A percentile compares a stretch with the other conserved stretches of the same genome.
Evolutionary conservation across 2,888 invertebrate genomes (phyloP).

Genomic region (Bembecia ichneumoniformis): DNA sequence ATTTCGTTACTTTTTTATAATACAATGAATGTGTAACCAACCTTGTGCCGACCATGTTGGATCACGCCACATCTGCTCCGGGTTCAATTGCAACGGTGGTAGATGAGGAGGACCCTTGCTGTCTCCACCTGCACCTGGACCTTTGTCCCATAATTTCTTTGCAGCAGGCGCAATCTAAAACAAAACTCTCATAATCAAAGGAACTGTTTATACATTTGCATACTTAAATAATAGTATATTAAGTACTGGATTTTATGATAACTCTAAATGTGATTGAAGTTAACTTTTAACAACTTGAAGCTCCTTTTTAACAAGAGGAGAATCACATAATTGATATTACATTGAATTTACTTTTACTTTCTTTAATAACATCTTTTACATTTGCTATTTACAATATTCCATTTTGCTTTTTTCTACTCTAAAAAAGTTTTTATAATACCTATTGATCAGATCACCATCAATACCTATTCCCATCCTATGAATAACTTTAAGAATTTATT

Average conservation of each 20-base stretch:
- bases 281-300: too few species aligned
- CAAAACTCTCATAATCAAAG: constrained; percentile 6
- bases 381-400: too few species aligned
- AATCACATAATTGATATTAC: too few species aligned
- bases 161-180: constrained; percentile 92
- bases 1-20: too few species aligned
- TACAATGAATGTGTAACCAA: constrained; percentile 29
- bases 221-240: neutral
- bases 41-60: constrained; percentile 95
- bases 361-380: neutral
- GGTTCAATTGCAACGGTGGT: constrained; percentile 80
- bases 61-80: constrained; percentile 90
- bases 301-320: too few species aligned
- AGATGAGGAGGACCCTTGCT: constrained; percentile 83
- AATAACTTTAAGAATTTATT: too few species aligned
- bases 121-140: constrained; percentile 78
- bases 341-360: neutral
- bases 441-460: too few species aligned
- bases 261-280: too few species aligned
- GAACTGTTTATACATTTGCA: neutral
- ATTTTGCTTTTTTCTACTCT: too few species aligned
- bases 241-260: neutral
- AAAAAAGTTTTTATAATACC: too few species aligned
- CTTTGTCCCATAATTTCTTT: constrained; percentile 93
- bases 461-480: too few species aligned